These are phyloP conservation scores for Sminthurinus signatus DNA, from an alignment of 1,140 invertebrate genomes.

Conservation along the genomic window DNA sequence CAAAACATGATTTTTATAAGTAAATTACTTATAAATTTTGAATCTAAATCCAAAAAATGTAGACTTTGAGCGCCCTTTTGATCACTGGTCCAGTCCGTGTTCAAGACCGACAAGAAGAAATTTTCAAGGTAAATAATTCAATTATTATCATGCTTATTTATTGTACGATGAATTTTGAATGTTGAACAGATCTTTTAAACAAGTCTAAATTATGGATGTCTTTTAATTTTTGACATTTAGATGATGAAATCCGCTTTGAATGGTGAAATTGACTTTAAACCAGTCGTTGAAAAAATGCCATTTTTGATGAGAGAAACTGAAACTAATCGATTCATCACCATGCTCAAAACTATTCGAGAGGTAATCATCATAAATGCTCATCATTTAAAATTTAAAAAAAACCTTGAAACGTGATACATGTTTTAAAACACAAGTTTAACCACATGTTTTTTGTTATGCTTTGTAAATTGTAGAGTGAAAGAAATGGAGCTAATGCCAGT, in stretches of 20 bases:
- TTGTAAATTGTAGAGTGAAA: slow-evolving; percentile 4
- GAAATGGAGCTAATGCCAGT: not conserved
- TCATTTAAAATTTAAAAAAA: not conserved
- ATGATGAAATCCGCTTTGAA: slow-evolving; percentile 36
- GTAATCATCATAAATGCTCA: slow-evolving; percentile 14
- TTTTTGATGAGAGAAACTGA: slow-evolving; percentile 32
- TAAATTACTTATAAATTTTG: no score
- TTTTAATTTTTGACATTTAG: slow-evolving; percentile 12
- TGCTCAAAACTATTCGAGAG: slow-evolving; percentile 31
- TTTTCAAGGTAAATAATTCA: slow-evolving; percentile 27
- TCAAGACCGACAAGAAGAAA: slow-evolving; percentile 32
- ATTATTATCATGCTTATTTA: not conserved
- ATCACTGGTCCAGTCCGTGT: slow-evolving; percentile 29
- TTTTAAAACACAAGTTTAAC: no score
- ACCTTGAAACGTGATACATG: not conserved
- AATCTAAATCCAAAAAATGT: no score
- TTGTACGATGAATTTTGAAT: no score
- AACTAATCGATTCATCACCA: slow-evolving; percentile 35
- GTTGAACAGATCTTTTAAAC: slow-evolving; percentile 30
- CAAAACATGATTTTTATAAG: no score
- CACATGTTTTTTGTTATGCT: no score
- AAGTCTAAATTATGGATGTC: not conserved
- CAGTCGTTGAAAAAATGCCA: slow-evolving; percentile 34
- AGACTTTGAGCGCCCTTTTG: slow-evolving; percentile 36
- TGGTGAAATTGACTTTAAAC: slow-evolving; percentile 36